Evolutionary conservation across 1,140 invertebrate species (phyloP).

Genomic region (Orussus abietinus): DNA sequence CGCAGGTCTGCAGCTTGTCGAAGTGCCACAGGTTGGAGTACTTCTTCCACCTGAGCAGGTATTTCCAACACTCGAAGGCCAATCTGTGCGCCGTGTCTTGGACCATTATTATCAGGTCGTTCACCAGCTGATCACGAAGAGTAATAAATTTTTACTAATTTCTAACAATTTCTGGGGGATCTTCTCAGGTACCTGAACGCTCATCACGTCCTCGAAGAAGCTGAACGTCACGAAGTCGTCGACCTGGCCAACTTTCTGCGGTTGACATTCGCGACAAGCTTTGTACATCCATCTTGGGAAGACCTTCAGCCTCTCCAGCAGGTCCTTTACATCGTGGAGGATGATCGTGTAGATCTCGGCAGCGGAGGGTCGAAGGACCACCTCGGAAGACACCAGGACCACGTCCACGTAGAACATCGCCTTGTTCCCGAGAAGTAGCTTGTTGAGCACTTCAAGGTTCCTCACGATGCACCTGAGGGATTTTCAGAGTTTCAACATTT

Average conservation of each 20-base stretch:
- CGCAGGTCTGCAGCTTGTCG: slow-evolving; percentile 71
- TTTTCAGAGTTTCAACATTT: too few species aligned
- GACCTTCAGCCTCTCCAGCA: slow-evolving; percentile 63
- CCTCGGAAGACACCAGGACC: slow-evolving; percentile 67
- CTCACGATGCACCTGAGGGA: slow-evolving; percentile 59
- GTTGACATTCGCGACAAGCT: slow-evolving; percentile 70
- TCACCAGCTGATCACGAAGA: slow-evolving; percentile 53
- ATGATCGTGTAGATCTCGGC: slow-evolving; percentile 75
- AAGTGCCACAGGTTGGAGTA: slow-evolving; percentile 77
- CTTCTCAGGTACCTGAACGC: slow-evolving; percentile 54
- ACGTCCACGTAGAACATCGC: slow-evolving; percentile 77
- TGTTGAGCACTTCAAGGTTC: slow-evolving; percentile 70
- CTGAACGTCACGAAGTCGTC: slow-evolving; percentile 61
- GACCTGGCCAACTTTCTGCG: slow-evolving; percentile 55
- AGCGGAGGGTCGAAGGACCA: slow-evolving; percentile 67
- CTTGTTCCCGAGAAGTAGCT: slow-evolving; percentile 56
- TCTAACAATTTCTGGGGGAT: not conserved
- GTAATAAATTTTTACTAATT: not conserved
- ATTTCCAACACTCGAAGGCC: slow-evolving; percentile 60
- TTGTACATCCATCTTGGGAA: slow-evolving; percentile 82
- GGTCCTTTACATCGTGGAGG: slow-evolving; percentile 61
- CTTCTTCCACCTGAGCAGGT: slow-evolving; percentile 71
- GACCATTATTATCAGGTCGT: slow-evolving; percentile 63
- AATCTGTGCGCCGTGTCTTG: slow-evolving; percentile 64
- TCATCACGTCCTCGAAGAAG: slow-evolving; percentile 75